Conservation (phyloP, 2,113 vertebrate species). For the Proteles cristata region DNA sequence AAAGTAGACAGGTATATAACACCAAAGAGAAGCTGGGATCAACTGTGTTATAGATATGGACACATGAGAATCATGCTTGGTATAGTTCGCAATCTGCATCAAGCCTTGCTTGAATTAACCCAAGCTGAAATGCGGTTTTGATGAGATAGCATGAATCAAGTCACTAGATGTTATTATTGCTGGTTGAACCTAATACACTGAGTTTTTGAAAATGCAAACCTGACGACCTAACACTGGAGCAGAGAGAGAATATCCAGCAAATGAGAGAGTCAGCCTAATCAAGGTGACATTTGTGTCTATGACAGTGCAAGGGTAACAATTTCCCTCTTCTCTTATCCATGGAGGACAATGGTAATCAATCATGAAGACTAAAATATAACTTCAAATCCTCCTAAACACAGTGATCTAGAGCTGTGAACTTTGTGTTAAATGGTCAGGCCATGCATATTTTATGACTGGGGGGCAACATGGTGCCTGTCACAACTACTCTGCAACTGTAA, state of each 20-base stretch:
- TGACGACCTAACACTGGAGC: background rate
- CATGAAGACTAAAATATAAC: background rate
- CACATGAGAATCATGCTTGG: background rate
- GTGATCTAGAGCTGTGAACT: background rate
- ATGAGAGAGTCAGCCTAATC: slow-evolving; percentile 25
- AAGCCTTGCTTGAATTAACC: background rate
- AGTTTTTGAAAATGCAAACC: slow-evolving; percentile 19
- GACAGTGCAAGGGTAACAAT: background rate
- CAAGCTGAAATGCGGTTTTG: background rate
- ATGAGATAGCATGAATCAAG: background rate
- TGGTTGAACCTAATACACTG: background rate
- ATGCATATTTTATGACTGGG: background rate
- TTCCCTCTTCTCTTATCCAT: background rate
- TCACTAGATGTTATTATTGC: background rate
- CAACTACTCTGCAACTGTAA: background rate
- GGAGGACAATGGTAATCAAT: background rate
- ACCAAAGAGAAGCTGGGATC: background rate
- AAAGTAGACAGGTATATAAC: background rate
- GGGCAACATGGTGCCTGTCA: background rate
- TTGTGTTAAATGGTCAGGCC: background rate
- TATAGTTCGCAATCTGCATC: background rate
- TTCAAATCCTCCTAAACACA: slow-evolving; percentile 11
- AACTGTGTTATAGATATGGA: background rate
- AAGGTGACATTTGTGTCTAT: slow-evolving; percentile 5
- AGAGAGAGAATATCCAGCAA: background rate